Conservation (phyloP, 92 coral and sea anemone genomes). For the Metridium senile region DNA sequence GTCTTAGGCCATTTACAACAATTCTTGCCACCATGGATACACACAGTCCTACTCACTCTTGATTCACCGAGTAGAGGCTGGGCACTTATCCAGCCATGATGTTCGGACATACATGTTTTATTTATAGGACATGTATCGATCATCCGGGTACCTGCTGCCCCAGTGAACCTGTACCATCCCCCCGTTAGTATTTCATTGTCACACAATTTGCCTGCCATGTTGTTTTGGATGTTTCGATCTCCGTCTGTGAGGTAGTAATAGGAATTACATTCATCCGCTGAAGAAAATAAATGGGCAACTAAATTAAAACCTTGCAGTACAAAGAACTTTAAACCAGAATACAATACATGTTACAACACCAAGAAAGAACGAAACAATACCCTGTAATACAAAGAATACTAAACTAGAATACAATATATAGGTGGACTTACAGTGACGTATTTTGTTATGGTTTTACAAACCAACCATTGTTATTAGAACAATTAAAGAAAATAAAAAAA, state of each 20-base stretch:
- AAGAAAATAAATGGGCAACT: constrained; percentile 5
- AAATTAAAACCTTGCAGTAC: too few relatives aligned
- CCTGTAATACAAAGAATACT: too few relatives aligned
- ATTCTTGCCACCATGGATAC: not conserved
- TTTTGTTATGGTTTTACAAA: too few relatives aligned
- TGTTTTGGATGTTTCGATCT: constrained; percentile 17
- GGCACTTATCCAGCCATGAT: constrained; percentile 27
- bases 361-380: too few relatives aligned
- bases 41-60: constrained; percentile 15
- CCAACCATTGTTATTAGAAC: too few relatives aligned
- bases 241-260: constrained; percentile 17
- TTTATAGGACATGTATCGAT: constrained; percentile 26
- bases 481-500: too few relatives aligned
- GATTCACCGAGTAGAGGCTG: constrained; percentile 46
- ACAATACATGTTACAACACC: too few relatives aligned
- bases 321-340: too few relatives aligned
- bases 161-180: constrained; percentile 48
- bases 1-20: constrained; percentile 10
- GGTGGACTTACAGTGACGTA: too few relatives aligned
- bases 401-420: too few relatives aligned
- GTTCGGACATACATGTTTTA: constrained; percentile 36
- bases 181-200: constrained; percentile 13
- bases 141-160: constrained; percentile 43
- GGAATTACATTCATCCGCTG: constrained; percentile 7
- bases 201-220: not conserved